These are phyloP conservation scores for Patella pellucida DNA, from an alignment of 2,888 invertebrate species.

Conservation along the genomic window DNA sequence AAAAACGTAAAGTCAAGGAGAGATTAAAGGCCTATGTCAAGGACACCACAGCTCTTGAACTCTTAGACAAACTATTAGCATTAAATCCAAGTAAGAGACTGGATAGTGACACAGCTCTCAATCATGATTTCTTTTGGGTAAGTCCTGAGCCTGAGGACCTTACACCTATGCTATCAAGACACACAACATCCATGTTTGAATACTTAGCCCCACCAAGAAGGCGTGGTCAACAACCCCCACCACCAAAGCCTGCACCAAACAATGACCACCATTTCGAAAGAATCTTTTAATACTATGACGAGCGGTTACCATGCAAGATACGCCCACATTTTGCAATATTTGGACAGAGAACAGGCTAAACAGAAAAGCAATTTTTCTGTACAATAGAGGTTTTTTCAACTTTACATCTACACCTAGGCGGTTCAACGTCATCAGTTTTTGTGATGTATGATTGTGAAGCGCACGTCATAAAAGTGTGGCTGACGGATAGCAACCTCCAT, in stretches of 20 bases:
- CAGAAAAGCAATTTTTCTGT: too few species aligned
- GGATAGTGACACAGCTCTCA: constrained; percentile 92
- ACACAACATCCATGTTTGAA: constrained; percentile 95
- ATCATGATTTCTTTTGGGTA: constrained; percentile 99
- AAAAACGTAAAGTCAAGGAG: constrained; percentile 68
- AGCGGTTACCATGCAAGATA: too few species aligned
- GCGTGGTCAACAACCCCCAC: constrained; percentile 34
- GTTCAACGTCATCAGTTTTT: too few species aligned
- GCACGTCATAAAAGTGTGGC: too few species aligned
- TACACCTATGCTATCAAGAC: constrained; percentile 88
- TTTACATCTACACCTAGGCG: too few species aligned
- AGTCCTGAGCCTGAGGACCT: constrained; percentile 87
- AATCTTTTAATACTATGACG: constrained; percentile 51
- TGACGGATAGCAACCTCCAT: too few species aligned
- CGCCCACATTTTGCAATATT: too few species aligned
- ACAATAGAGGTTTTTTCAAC: too few species aligned
- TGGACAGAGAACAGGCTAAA: too few species aligned
- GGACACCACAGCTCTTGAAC: constrained; percentile 91
- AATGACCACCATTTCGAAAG: constrained; percentile 68
- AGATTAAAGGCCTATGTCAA: constrained; percentile 87
- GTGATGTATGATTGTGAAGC: too few species aligned
- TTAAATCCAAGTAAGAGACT: constrained; percentile 90
- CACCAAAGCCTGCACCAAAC: constrained; percentile 39
- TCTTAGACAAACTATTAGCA: constrained; percentile 90
- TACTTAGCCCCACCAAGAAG: constrained; percentile 85